These are phyloP conservation scores for Napeogenes sylphis DNA, from an alignment of 2,888 invertebrate genomes.

Conservation along the genomic window DNA sequence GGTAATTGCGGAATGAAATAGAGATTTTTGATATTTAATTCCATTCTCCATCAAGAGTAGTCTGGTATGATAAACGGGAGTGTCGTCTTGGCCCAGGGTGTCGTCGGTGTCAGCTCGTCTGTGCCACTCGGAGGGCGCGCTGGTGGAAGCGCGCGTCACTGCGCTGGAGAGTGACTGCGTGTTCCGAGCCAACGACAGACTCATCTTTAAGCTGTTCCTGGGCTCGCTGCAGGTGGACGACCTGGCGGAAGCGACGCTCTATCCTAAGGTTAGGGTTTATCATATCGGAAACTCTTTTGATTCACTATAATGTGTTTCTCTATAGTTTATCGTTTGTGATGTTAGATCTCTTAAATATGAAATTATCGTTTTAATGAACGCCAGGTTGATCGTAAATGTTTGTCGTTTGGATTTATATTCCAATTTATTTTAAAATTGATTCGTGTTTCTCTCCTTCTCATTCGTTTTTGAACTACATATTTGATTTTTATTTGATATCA, in stretches of 20 bases:
- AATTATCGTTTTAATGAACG: too few species aligned
- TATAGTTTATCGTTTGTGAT: too few species aligned
- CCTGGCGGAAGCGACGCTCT: slow-evolving; percentile 84
- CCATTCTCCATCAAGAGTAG: too few species aligned
- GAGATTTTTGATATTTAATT: neutral
- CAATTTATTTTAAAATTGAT: too few species aligned
- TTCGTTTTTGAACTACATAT: too few species aligned
- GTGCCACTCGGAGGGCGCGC: slow-evolving; percentile 83
- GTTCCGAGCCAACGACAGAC: slow-evolving; percentile 86
- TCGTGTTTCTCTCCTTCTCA: too few species aligned
- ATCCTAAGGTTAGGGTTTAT: slow-evolving; percentile 79
- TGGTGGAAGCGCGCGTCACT: slow-evolving; percentile 81
- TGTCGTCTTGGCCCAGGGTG: slow-evolving; percentile 50
- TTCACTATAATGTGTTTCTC: neutral
- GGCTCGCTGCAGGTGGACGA: slow-evolving; percentile 84
- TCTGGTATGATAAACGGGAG: too few species aligned
- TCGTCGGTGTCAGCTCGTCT: slow-evolving; percentile 80
- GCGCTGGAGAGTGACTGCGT: slow-evolving; percentile 86
- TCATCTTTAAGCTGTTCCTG: slow-evolving; percentile 83
- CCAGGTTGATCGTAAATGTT: too few species aligned
- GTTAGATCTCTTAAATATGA: too few species aligned
- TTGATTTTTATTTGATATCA: too few species aligned
- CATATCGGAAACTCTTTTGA: too few species aligned
- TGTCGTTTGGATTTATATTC: too few species aligned
- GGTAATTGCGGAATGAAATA: neutral